Evolutionary conservation across 1,140 invertebrate species (phyloP), one percentile per base, ranked within the genome.

Genomic region (Hyles euphorbiae): DNA sequence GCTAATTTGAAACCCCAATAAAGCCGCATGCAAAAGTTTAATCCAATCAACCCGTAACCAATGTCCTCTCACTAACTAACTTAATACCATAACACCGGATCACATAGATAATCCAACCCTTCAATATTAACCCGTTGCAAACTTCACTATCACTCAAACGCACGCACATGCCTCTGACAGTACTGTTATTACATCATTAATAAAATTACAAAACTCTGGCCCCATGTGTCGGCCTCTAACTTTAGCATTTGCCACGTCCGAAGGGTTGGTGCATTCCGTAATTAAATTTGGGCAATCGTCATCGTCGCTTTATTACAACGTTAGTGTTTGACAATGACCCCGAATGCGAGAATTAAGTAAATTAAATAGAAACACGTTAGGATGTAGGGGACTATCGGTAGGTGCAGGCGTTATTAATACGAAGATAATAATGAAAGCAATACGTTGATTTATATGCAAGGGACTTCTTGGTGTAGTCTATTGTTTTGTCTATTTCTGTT

Each of bases 181-280:
- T 76, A 83, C 82, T 84, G 85, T 88, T 88, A 88, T 88, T 88
- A 88, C 85, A 78, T 88, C 85, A 88, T 88, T 88, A 88, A 88
- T 88, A 88, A 88, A 88, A 88, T 88, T 88, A 88, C 85, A 88
- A 88, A 87, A 88, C 77, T 86, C 73, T 61, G 66, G 60, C 71
- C 73, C 77, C 85, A 85, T 88, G 83, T 88, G 85, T 73, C 68
- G 69, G 65, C 68, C 66, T 22, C 22, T 56, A 72, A 81, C 65
- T 83, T 84, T 83, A 83, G 69, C 74, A 72, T 81, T 77, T 64
- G 49, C 68, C 57, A 55, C 57, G 50, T 60, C 68, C 57, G 71
- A 85, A 83, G 81, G 81, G 80, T 81, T 81, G 12, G 50, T 67
- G 70, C 66, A 68, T 62, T 75, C 58, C 67, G 76, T 85, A 87